Conservation (phyloP, 2,888 invertebrate genomes). For the Melieria omissa region DNA sequence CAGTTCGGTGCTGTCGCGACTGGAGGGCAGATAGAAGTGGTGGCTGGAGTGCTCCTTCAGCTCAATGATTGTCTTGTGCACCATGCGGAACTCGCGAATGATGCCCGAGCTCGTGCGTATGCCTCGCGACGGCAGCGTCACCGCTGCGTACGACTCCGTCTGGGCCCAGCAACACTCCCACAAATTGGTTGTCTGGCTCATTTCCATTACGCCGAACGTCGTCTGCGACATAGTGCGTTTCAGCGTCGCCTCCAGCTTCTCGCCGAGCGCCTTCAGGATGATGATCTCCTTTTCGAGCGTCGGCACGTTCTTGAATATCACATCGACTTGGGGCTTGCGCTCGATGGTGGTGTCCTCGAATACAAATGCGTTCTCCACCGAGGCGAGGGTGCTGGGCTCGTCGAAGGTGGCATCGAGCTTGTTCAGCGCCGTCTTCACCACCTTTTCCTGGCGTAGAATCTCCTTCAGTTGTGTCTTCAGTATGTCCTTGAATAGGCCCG, state of each 20-base stretch:
- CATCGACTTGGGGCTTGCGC: slow-evolving; percentile 49
- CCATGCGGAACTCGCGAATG: slow-evolving; percentile 55
- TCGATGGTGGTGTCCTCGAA: neutral
- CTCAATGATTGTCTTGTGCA: slow-evolving; percentile 55
- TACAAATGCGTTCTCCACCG: neutral
- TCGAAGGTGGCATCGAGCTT: slow-evolving; percentile 31
- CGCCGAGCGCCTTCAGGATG: slow-evolving; percentile 53
- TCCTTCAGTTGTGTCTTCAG: slow-evolving; percentile 48
- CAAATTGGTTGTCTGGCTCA: neutral
- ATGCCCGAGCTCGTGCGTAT: slow-evolving; percentile 36
- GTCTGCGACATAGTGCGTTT: slow-evolving; percentile 41
- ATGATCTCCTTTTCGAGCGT: slow-evolving; percentile 57
- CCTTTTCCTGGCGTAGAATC: slow-evolving; percentile 49
- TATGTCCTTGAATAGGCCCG: slow-evolving; percentile 50
- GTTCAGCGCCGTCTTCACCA: slow-evolving; percentile 47
- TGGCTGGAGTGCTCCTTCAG: slow-evolving; percentile 52
- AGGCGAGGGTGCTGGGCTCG: slow-evolving; percentile 2
- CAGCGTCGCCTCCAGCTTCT: slow-evolving; percentile 55
- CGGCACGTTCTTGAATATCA: slow-evolving; percentile 56
- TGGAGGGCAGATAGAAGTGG: slow-evolving; percentile 54
- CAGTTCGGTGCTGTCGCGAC: slow-evolving; percentile 45
- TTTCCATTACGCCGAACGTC: neutral
- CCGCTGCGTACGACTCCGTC: neutral
- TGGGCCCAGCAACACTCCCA: neutral
- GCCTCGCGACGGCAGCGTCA: neutral